Evolutionary conservation across 2,797 vertebrate genomes (phyloP).

Genomic region (Pseudochirops corinnae): DNA sequence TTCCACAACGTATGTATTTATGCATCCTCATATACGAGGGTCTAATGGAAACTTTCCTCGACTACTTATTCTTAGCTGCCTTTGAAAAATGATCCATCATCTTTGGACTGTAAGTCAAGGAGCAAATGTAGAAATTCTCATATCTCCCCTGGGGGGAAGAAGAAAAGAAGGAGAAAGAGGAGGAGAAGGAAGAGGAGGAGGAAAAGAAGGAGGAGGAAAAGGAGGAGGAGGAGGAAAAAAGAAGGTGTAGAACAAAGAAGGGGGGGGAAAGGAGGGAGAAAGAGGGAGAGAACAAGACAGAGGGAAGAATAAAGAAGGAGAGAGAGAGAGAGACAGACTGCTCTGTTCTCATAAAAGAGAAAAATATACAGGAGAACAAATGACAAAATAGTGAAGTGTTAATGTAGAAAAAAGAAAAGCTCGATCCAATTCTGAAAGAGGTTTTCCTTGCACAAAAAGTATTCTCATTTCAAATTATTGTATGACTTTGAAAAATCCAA

Average conservation of each 20-base stretch:
- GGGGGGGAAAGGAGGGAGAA: too few species aligned
- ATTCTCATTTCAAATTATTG: constrained; percentile 53
- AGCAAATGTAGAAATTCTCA: constrained; percentile 14
- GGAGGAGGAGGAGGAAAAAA: too few species aligned
- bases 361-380: constrained; percentile 50
- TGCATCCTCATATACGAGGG: background rate
- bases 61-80: constrained; percentile 45
- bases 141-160: background rate
- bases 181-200: too few species aligned
- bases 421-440: constrained; percentile 48
- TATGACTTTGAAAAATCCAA: constrained; percentile 65
- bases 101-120: constrained; percentile 60
- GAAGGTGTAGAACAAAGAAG: too few species aligned
- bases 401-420: constrained; percentile 23
- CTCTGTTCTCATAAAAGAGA: constrained; percentile 52
- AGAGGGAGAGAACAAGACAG: too few species aligned
- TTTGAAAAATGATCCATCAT: constrained; percentile 68
- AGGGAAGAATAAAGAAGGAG: background rate
- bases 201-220: too few species aligned
- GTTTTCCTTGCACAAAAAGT: constrained; percentile 52
- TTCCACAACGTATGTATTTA: constrained; percentile 22
- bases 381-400: constrained; percentile 37
- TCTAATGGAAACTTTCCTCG: constrained; percentile 36
- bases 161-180: background rate
- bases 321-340: constrained; percentile 36